These are phyloP conservation scores for Henricia sp. DNA, from an alignment of 53 echinoderm and acorn worm species.

Conservation along the genomic window DNA sequence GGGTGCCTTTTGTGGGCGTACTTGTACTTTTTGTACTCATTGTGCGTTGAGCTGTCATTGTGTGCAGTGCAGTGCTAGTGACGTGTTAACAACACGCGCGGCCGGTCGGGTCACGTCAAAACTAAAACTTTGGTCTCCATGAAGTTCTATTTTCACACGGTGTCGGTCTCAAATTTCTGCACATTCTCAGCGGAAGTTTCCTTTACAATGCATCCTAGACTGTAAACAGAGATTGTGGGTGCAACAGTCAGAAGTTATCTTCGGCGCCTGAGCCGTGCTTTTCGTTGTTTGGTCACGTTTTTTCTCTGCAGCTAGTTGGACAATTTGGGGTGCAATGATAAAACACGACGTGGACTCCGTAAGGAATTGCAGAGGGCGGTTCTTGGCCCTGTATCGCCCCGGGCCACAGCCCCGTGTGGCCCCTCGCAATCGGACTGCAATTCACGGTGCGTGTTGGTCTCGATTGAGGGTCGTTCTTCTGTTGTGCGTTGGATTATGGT, in stretches of 20 bases:
- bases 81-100: too few species aligned
- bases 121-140: too few species aligned
- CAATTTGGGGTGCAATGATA: conserved; percentile 19
- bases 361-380: conserved; percentile 4
- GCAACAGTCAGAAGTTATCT: neutral
- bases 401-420: conserved; percentile 29
- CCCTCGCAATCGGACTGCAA: conserved; percentile 5
- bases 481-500: neutral
- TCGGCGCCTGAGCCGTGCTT: neutral
- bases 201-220: neutral
- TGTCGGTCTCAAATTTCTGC: neutral
- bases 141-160: neutral
- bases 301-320: neutral
- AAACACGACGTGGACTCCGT: conserved; percentile 21
- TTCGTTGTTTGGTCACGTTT: conserved; percentile 26
- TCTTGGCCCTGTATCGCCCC: neutral
- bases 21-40: too few species aligned
- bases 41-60: too few species aligned
- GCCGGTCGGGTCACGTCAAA: too few species aligned
- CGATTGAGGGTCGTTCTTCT: conserved; percentile 3
- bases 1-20: too few species aligned
- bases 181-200: conserved; percentile 10
- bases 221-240: neutral
- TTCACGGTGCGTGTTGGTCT: conserved; percentile 28
- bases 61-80: too few species aligned